Evolutionary conservation across 2,888 invertebrate species (phyloP), one percentile per base, ranked within the genome.

Genomic region (Cephus rjabovi): DNA sequence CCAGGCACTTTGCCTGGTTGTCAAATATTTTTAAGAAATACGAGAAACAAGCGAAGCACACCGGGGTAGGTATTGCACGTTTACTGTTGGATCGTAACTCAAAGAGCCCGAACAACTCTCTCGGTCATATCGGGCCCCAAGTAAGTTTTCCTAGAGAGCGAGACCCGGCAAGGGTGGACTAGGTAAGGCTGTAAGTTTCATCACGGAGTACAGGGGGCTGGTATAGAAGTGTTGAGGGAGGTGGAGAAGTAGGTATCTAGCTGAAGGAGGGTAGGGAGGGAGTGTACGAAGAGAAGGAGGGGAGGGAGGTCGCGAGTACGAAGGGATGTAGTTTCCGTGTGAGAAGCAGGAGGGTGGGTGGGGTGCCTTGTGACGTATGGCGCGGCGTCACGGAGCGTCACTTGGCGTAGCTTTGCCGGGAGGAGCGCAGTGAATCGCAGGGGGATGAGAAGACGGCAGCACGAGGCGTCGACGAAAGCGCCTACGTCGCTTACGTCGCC

Each of bases 291-390:
- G 76, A 74, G 31, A 73, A 74, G 34, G 73, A 33, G 74, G 79
- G 34, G 34, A 3, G 33, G 33, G 1, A 12, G 37, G 74, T 23
- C 12, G 34, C 23, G 34, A 56, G 40, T 56, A 56, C 15, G 15
- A 56, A 56, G 56, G 56, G 74, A 30, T 33, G 23, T 35, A 34
- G 74, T 74, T 37, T 74, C 12, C 74, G 35, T 74, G 35, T 35
- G 74, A 30, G 23, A 30, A 74, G 30, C 12, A 12, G 74, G 35
- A 23, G 30, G 12, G 33, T 33, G 74, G 74, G 79, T 81, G 80
- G 80, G 79, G 80, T 79, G 77, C 82, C 75, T 75, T 78, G 84
- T 90, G 90, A 90, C 90, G 89, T 90, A 90, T 89, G 88, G 87
- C 86, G 77, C 80, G 85, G 83, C 86, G 88, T 88, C 87, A 86